Base-by-base conservation (phyloP, 2,888 invertebrate species). In the Mesopsocus fuscifrons region DNA sequence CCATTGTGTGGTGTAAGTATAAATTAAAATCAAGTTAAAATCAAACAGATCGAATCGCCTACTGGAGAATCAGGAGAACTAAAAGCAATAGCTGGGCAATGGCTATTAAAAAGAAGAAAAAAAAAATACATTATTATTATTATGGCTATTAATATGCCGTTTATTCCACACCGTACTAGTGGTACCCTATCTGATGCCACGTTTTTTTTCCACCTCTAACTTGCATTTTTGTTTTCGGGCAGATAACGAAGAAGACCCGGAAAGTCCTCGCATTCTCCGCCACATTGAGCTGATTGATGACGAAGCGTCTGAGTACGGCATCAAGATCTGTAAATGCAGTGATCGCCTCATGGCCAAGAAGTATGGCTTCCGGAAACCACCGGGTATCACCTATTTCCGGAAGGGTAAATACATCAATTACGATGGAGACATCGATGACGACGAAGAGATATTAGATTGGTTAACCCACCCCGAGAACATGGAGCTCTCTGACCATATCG, bases 311-410 rank as follows among this genome's bases (percentile, higher is more conserved):
- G 88, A 89, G 58, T 91, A 88, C 59, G 89, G 89, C 43, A 89
- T 91, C 47, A 81, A 83, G 63, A 74, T 91, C 48, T 84, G 84
- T 0, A 84, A 89, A 64, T 83, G 83, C 67, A 73, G 72, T 52
- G 91, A 91, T 60, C 70, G 77, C 15, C 61, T 91, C 23, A 91
- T 91, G 85, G 89, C 88, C 2, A 91, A 91, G 59, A 91, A 91
- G 57, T 91, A 84, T 58, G 89, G 89, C 1, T 87, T 72, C 55
- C 69, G 89, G 46, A 80, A 84, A 58, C 85, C 87, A 17, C 91
- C 91, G 0, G 91, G 89, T 4, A 75, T 91, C 5, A 84, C 85
- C 1, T 88, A 88, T 58, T 91, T 91, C 64, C 72, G 89, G 44
- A 87, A 88, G 61, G 67, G 68, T 52, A 88, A 89, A 64, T 73